These are phyloP conservation scores for Drosophila ogumai DNA, from an alignment of 1,140 invertebrate species.

Conservation along the genomic window DNA sequence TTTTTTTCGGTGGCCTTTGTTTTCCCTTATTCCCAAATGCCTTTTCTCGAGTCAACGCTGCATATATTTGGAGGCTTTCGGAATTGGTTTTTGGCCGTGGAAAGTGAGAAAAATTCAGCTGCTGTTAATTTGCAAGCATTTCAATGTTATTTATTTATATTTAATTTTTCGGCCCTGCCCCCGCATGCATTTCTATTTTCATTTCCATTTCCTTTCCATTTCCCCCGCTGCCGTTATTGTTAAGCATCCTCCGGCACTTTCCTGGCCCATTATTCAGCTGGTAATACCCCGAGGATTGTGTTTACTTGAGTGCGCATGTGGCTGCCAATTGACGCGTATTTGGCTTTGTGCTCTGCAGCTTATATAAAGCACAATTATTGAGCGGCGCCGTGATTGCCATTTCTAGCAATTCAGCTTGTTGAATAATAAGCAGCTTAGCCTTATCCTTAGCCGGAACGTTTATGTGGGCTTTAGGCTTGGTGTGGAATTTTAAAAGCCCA, in stretches of 20 bases:
- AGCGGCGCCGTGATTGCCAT: conserved; percentile 71
- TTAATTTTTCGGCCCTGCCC: conserved; percentile 49
- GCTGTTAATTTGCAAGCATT: conserved; percentile 69
- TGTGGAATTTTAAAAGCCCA: conserved; percentile 58
- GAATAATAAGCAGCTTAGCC: conserved; percentile 78
- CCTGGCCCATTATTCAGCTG: conserved; percentile 66
- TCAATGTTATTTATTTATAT: conserved; percentile 72
- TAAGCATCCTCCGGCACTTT: conserved; percentile 56
- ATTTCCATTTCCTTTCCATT: conserved; percentile 26
- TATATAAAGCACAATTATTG: conserved; percentile 77
- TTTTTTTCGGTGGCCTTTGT: conserved; percentile 28
- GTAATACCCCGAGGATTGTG: conserved; percentile 82
- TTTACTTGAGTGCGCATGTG: conserved; percentile 81
- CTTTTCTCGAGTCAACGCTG: conserved; percentile 69
- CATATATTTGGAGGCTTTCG: conserved; percentile 54
- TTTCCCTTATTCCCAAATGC: conserved; percentile 58
- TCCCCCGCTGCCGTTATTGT: conserved; percentile 63
- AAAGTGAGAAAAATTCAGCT: conserved; percentile 42
- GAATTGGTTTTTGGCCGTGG: conserved; percentile 45
- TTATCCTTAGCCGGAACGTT: conserved; percentile 36
- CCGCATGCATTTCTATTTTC: conserved; percentile 4
- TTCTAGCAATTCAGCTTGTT: conserved; percentile 55
- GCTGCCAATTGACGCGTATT: conserved; percentile 83
- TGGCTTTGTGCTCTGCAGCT: conserved; percentile 68
- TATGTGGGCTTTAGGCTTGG: conserved; percentile 36